Conservation (phyloP, 2,797 vertebrate genomes). For the Rhyacichthys aspro region DNA sequence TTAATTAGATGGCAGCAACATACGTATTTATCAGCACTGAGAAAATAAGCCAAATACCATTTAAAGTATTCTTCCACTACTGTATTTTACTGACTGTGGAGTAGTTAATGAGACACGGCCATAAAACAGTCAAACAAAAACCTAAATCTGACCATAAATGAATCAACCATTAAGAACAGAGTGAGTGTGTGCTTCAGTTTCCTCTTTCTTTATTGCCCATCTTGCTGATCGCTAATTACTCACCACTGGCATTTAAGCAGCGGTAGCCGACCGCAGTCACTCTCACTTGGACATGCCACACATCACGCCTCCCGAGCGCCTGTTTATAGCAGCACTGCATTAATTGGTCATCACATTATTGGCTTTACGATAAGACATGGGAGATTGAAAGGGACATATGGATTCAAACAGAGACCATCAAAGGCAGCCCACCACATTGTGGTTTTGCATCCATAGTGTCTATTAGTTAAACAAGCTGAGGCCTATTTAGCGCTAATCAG, state of each 20-base stretch:
- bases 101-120: too few relatives aligned
- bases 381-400: conserved; percentile 66
- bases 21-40: too few relatives aligned
- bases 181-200: conserved; percentile 6
- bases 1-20: too few relatives aligned
- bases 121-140: too few relatives aligned
- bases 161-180: conserved; percentile 7
- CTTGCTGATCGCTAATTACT: conserved; percentile 52
- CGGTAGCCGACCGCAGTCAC: conserved; percentile 20
- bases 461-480: conserved; percentile 72
- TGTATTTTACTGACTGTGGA: too few relatives aligned
- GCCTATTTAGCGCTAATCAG: conserved; percentile 77
- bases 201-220: conserved; percentile 20
- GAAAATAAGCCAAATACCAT: too few relatives aligned
- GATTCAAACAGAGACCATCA: conserved; percentile 61
- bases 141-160: too few relatives aligned
- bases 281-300: conserved; percentile 29
- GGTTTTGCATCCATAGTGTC: conserved; percentile 41
- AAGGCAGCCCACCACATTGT: conserved; percentile 24
- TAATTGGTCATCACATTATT: conserved; percentile 73
- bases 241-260: conserved; percentile 49
- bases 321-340: conserved; percentile 52
- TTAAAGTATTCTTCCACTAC: too few relatives aligned
- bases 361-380: conserved; percentile 51
- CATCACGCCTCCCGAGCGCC: conserved; percentile 39